Conservation (phyloP, 2,113 vertebrate genomes). For the Campylorhamphus procurvoides region DNA sequence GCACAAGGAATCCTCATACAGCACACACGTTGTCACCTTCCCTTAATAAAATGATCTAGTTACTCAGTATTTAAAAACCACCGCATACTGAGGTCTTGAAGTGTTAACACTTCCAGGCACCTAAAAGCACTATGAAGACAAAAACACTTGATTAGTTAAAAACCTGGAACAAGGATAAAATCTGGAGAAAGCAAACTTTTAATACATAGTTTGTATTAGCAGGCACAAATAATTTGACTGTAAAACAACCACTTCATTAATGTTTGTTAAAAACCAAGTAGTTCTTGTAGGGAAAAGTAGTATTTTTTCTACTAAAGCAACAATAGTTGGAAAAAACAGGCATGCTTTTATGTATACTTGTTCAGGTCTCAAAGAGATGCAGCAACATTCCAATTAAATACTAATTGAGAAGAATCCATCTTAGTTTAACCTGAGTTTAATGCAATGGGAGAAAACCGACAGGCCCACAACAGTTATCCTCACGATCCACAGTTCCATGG, state of each 20-base stretch:
- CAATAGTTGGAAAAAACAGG: conserved; percentile 28
- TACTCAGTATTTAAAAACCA: conserved; percentile 56
- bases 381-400: neutral
- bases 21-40: conserved; percentile 25
- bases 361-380: neutral
- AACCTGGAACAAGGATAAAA: conserved; percentile 29
- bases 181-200: conserved; percentile 32
- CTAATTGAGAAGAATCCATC: neutral
- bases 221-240: neutral
- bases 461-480: neutral
- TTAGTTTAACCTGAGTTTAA: neutral
- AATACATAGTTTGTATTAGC: neutral
- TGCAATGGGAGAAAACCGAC: neutral
- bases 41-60: conserved; percentile 45
- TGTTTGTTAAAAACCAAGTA: neutral
- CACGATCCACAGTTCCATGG: neutral
- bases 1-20: conserved; percentile 38
- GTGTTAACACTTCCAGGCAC: conserved; percentile 58
- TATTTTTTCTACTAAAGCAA: neutral
- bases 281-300: neutral
- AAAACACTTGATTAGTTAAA: conserved; percentile 57
- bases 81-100: conserved; percentile 52
- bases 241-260: neutral
- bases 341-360: neutral
- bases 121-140: conserved; percentile 65